Evolutionary conservation across 2,888 invertebrate genomes (phyloP), one percentile per base, ranked within the genome.

Genomic region (Rhodophaea formosa): DNA sequence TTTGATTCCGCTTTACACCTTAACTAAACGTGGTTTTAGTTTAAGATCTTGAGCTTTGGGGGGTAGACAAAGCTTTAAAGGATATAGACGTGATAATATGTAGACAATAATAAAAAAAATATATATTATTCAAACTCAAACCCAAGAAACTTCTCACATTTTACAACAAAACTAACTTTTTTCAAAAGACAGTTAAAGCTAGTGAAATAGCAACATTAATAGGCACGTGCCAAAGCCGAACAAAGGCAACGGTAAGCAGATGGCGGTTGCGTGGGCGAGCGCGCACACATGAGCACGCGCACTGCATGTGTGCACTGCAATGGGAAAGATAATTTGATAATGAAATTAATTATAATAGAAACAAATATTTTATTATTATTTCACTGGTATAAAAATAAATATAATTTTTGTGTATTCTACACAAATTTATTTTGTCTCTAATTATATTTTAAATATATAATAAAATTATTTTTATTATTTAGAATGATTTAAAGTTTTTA

Each of bases 201-300:
- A 49, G 42, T 53, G 35, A 46, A 53, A 23, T 53, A n/a, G 45
- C 58, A 51, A 51, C 35, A 16, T 58, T 59, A 63, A 66, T 68
- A 67, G 60, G 86, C 89, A 86, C 89, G 89, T 88, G 88, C 88
- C 51, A 51, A 32, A 51, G 49, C 86, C 67, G 53, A 62, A 88
- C 82, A 86, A 86, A 80, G 78, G 80, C 68, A 79, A 77, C 72
- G 75, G 74, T 73, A 64, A 64, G 81, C 89, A 88, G 88, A 88
- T 88, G 88, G 80, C 29, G 29, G 43, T 56, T 15, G 56, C 84
- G 86, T 84, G 77, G 86, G 84, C 69, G 86, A 69, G 66, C 67
- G 52, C 70, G 71, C 72, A 67, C 78, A 72, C 64, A 73, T 63
- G 68, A 63, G 70, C 60, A 59, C 15, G 62, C 14, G 56, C 56